These are phyloP conservation scores for Halcyon malimbica DNA, from an alignment of 2,113 vertebrate species.

Conservation along the genomic window DNA sequence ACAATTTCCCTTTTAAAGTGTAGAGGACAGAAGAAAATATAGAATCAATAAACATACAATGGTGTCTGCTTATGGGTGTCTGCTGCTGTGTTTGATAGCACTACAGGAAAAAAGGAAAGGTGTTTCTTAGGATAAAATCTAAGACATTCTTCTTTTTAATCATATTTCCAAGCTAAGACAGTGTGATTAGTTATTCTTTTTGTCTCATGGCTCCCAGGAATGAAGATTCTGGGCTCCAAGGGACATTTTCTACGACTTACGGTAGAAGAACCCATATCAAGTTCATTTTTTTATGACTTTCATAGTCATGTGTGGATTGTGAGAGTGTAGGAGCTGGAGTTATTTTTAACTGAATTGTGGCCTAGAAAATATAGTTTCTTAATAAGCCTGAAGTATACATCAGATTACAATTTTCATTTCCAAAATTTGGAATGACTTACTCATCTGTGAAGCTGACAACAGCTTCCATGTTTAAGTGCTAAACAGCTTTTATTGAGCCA, in stretches of 20 bases:
- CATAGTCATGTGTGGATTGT: constrained; percentile 9
- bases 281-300: constrained; percentile 32
- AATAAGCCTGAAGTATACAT: constrained; percentile 53
- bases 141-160: neutral
- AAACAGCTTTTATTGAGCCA: constrained; percentile 71
- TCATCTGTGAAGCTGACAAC: constrained; percentile 67
- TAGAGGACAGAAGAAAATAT: neutral
- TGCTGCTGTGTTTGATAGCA: neutral
- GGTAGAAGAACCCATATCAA: neutral
- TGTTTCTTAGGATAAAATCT: neutral
- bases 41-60: neutral
- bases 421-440: constrained; percentile 62
- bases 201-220: neutral
- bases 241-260: neutral
- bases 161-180: neutral
- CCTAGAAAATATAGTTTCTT: constrained; percentile 43
- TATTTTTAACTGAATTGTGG: constrained; percentile 49
- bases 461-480: constrained; percentile 70
- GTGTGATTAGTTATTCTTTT: neutral
- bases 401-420: constrained; percentile 59
- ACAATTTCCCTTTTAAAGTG: neutral
- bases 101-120: neutral
- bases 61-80: neutral
- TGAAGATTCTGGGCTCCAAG: neutral
- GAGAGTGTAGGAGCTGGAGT: neutral